phyloP scores from a whole-genome alignment of 2,113 vertebrate genomes.

The Trinectes maculatus region DNA sequence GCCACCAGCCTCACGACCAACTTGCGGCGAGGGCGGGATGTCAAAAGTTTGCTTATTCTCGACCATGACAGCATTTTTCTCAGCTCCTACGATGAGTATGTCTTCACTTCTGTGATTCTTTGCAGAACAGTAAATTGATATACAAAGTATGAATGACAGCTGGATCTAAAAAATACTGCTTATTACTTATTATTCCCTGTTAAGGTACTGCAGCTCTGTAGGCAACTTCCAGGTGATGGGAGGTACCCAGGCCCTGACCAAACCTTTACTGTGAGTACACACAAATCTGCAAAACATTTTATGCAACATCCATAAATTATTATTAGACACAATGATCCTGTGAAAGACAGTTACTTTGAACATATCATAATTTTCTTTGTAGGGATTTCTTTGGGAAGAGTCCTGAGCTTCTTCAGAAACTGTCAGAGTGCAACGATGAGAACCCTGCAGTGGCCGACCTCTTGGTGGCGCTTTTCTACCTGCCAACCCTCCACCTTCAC shows the following conservation, averaged over 20 bases:
- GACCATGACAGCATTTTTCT: conserved; percentile 90
- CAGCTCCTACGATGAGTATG: conserved; percentile 91
- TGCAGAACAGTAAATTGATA: neutral
- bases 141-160: too few species aligned
- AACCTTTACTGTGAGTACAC: conserved; percentile 90
- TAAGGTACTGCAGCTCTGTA: conserved; percentile 87
- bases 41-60: conserved; percentile 87
- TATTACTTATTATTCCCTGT: conserved; percentile 49
- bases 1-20: conserved; percentile 89
- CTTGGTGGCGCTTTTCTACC: conserved; percentile 88
- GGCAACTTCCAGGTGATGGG: conserved; percentile 94
- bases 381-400: conserved; percentile 94
- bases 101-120: conserved; percentile 34
- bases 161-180: too few species aligned
- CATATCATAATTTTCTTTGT: neutral
- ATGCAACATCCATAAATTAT: neutral
- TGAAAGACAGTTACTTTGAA: too few species aligned
- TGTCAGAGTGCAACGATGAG: conserved; percentile 88
- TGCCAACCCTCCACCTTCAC: conserved; percentile 88
- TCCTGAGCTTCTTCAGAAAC: conserved; percentile 86
- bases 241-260: conserved; percentile 90
- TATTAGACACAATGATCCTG: neutral
- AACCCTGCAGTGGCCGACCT: conserved; percentile 83
- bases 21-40: conserved; percentile 86
- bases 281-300: neutral